Conservation (phyloP, 2,113 vertebrate species). For the Dendrocopos noguchii region DNA sequence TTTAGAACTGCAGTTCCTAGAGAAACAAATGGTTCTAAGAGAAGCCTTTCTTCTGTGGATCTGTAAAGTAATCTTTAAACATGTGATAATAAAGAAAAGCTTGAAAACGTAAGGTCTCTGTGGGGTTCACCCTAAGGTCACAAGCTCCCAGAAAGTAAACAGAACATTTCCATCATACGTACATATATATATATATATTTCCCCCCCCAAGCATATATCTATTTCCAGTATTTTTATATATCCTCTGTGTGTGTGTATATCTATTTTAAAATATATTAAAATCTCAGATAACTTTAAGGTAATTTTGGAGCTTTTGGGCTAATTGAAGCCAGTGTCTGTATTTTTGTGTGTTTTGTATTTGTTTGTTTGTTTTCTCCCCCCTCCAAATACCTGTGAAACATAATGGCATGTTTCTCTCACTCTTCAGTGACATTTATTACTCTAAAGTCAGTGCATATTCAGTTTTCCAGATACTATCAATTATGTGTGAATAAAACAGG, state of each 20-base stretch:
- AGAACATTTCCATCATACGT: background rate
- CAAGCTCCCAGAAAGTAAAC: conserved; percentile 20
- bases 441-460: background rate
- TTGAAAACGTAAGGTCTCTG: background rate
- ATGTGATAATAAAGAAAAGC: conserved; percentile 14
- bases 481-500: background rate
- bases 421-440: background rate
- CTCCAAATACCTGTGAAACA: background rate
- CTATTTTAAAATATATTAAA: background rate
- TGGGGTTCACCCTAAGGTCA: conserved; percentile 30
- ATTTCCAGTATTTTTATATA: background rate
- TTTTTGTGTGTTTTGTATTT: background rate
- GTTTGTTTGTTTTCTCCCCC: background rate
- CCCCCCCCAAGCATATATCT: background rate
- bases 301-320: background rate
- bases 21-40: conserved; percentile 48
- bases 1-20: conserved; percentile 18
- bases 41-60: background rate
- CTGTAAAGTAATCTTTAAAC: conserved; percentile 11
- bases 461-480: background rate
- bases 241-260: background rate
- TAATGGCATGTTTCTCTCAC: background rate
- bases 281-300: background rate
- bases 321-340: background rate
- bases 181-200: background rate